Evolutionary conservation across 53 echinoderm and acorn worm genomes (phyloP).

Genomic region (Holothuria leucospilota): DNA sequence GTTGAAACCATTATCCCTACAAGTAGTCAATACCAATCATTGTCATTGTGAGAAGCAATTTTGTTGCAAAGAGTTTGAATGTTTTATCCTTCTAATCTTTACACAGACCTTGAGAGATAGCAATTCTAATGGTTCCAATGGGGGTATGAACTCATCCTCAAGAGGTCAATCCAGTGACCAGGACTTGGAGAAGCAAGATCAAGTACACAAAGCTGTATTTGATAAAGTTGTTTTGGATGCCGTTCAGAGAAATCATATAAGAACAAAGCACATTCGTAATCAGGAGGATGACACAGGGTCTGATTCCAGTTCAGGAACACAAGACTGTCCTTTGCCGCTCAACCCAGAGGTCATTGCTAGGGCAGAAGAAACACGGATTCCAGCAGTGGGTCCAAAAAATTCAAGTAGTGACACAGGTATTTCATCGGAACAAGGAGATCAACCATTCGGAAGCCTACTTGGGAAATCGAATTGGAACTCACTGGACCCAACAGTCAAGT

Average conservation of each 20-base stretch:
- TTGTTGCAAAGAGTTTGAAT: too few species aligned
- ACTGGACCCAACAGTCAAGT: not conserved
- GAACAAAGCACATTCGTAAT: constrained; percentile 49
- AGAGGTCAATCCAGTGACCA: constrained; percentile 56
- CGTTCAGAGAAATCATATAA: constrained; percentile 79
- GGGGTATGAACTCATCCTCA: not conserved
- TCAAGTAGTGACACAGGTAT: constrained; percentile 46
- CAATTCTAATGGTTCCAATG: constrained; percentile 10
- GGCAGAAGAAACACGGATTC: not conserved
- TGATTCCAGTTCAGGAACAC: constrained; percentile 59
- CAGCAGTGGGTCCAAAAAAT: not conserved
- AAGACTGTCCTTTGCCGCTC: not conserved
- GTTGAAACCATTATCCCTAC: too few species aligned
- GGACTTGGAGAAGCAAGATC: constrained; percentile 53
- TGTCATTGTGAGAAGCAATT: too few species aligned
- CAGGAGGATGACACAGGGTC: constrained; percentile 55
- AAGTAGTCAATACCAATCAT: too few species aligned
- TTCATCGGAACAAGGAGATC: constrained; percentile 55
- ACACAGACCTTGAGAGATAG: constrained; percentile 17
- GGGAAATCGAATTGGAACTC: not conserved
- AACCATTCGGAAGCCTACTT: not conserved
- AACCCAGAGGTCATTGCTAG: constrained; percentile 5
- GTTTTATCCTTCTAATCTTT: not conserved
- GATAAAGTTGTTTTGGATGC: constrained; percentile 85
- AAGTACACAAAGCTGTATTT: constrained; percentile 68